Conservation (phyloP, 2,113 vertebrate species). For the Laticauda laticaudata region DNA sequence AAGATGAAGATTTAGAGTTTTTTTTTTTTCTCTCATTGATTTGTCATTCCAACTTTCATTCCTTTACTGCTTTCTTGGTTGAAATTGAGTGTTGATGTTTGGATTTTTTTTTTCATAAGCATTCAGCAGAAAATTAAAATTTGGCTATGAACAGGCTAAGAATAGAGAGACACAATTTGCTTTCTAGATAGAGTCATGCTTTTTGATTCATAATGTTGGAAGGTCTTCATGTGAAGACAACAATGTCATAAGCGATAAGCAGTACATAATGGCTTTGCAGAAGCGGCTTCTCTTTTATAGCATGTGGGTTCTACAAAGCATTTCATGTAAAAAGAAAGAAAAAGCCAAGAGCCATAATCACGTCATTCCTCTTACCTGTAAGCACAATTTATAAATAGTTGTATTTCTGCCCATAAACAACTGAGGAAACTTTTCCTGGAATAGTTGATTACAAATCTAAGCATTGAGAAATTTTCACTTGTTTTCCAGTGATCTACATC, state of each 20-base stretch:
- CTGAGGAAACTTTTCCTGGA: neutral
- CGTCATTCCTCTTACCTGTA: neutral
- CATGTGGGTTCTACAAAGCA: neutral
- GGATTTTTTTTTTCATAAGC: neutral
- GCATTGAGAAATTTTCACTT: neutral
- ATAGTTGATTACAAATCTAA: neutral
- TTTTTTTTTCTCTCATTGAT: neutral
- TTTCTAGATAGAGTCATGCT: neutral
- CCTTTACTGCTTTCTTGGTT: neutral
- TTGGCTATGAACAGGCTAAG: neutral
- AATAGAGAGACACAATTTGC: fast-evolving
- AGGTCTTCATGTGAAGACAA: neutral
- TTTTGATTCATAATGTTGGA: neutral
- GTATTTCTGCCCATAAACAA: neutral
- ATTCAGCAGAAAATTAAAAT: neutral
- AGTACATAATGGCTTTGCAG: neutral
- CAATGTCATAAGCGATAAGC: neutral
- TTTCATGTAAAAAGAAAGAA: neutral
- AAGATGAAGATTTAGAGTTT: conserved; percentile 28
- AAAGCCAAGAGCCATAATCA: neutral
- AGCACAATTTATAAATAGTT: neutral
- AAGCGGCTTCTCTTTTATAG: neutral
- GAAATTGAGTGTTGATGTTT: neutral
- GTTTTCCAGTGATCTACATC: neutral
- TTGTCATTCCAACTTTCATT: conserved; percentile 1